phyloP scores from a whole-genome alignment of 2,888 invertebrate species.

The Noctua janthe region DNA sequence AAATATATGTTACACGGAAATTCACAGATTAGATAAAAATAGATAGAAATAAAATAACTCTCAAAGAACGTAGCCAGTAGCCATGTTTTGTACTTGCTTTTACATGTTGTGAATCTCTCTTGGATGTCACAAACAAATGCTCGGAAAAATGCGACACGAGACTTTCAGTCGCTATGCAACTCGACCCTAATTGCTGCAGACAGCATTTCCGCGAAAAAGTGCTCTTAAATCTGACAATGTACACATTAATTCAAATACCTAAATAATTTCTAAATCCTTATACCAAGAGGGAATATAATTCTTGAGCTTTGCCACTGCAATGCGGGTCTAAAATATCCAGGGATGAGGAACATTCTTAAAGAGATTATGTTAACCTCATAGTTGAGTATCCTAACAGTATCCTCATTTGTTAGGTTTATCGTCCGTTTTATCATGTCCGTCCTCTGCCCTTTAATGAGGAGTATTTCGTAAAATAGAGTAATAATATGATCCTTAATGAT shows the following conservation, averaged over 20 bases:
- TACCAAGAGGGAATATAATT: slow-evolving; percentile 8
- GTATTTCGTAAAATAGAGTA: slow-evolving; percentile 37
- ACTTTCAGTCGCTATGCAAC: slow-evolving; percentile 19
- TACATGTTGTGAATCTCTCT: background rate
- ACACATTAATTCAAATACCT: slow-evolving; percentile 7
- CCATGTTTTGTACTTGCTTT: background rate
- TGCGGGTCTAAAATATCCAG: slow-evolving; percentile 43
- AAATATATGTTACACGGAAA: background rate
- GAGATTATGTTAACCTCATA: slow-evolving; percentile 48
- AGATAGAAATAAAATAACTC: background rate
- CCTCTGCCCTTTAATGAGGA: slow-evolving; percentile 28
- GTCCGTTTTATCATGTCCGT: slow-evolving; percentile 50
- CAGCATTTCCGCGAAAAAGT: slow-evolving; percentile 11
- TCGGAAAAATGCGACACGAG: slow-evolving; percentile 12
- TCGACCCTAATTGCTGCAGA: slow-evolving; percentile 45
- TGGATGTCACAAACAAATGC: slow-evolving; percentile 5
- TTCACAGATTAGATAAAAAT: background rate
- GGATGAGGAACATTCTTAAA: slow-evolving; percentile 30
- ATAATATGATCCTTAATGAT: slow-evolving; percentile 17
- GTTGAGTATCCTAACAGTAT: slow-evolving; percentile 28
- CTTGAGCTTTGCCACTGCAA: slow-evolving; percentile 45
- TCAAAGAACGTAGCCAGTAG: too few relatives aligned
- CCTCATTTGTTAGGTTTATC: slow-evolving; percentile 56
- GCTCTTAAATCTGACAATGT: background rate
- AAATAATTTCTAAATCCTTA: slow-evolving; percentile 17